Evolutionary conservation across 1,140 invertebrate genomes (phyloP).

Genomic region (Leptinotarsa defecta): DNA sequence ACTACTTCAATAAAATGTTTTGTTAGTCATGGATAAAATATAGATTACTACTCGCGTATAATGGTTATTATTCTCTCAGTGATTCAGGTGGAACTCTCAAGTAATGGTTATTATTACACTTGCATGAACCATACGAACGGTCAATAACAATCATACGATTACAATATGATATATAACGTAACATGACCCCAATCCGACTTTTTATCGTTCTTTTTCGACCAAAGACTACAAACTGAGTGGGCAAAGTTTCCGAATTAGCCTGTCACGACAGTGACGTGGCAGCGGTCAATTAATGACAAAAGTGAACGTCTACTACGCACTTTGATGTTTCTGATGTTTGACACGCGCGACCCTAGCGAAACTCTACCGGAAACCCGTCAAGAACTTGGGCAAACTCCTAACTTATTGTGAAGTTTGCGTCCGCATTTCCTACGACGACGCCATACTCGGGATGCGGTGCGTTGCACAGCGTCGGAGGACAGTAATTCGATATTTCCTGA

Average conservation of each 20-base stretch:
- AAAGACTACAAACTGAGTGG: not conserved
- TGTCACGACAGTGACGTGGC: not conserved
- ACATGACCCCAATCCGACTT: no score
- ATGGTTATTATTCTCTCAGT: no score
- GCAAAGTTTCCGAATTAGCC: not conserved
- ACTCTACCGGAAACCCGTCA: not conserved
- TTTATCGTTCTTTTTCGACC: no score
- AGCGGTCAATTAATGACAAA: not conserved
- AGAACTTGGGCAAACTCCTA: not conserved
- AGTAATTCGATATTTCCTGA: not conserved
- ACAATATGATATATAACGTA: no score
- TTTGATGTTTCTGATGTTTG: slow-evolving; percentile 3
- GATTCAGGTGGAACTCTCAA: no score
- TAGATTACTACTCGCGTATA: no score
- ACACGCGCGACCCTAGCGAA: not conserved
- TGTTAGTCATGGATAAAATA: no score
- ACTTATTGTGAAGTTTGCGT: slow-evolving; percentile 2
- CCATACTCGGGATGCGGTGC: not conserved
- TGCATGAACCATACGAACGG: no score
- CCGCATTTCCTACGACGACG: not conserved
- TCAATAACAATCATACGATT: no score
- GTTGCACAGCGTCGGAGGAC: not conserved
- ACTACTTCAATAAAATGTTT: no score
- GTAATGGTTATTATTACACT: no score
- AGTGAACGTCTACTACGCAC: slow-evolving; percentile 4